Percentiles rank a stretch among this genome's conserved stretches.
phyloP scores from a whole-genome alignment of 2,888 invertebrate species.

The Opisthograptis luteolata region DNA sequence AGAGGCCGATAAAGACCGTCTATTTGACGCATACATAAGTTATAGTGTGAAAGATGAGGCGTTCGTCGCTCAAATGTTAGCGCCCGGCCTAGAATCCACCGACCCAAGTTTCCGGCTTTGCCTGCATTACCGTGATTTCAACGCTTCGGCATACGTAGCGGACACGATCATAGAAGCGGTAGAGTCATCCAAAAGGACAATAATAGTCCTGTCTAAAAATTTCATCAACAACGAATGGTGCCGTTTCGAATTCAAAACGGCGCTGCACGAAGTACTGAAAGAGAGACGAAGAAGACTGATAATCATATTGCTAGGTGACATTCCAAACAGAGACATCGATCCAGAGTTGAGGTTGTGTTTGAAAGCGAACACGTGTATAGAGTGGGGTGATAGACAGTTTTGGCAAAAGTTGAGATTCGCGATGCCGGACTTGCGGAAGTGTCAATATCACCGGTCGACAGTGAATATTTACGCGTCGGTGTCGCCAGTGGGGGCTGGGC shows the following conservation, averaged over 20 bases:
- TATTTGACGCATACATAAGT: constrained; percentile 97
- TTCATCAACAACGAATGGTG: constrained; percentile 98
- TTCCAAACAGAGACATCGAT: constrained; percentile 95
- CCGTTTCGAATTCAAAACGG: constrained; percentile 96
- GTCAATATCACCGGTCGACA: constrained; percentile 87
- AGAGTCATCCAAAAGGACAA: constrained; percentile 94
- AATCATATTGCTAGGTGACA: constrained; percentile 94
- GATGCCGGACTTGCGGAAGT: constrained; percentile 91
- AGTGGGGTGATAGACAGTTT: constrained; percentile 97
- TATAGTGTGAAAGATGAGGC: constrained; percentile 97
- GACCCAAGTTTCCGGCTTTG: constrained; percentile 94
- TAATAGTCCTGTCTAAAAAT: constrained; percentile 95
- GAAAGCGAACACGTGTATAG: constrained; percentile 95
- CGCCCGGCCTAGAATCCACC: constrained; percentile 92
- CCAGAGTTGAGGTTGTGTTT: constrained; percentile 95
- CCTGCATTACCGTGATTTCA: constrained; percentile 95
- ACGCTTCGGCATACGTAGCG: constrained; percentile 93
- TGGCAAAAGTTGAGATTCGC: constrained; percentile 98
- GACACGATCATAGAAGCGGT: constrained; percentile 97
- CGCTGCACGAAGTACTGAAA: constrained; percentile 95
- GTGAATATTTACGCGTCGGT: constrained; percentile 89
- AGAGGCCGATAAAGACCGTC: constrained; percentile 91
- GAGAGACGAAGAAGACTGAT: constrained; percentile 94
- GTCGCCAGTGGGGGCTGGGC: constrained; percentile 81
- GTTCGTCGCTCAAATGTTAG: constrained; percentile 94